Conservation (phyloP, 2,797 vertebrate species). For the Sebastes taczanowskii region DNA sequence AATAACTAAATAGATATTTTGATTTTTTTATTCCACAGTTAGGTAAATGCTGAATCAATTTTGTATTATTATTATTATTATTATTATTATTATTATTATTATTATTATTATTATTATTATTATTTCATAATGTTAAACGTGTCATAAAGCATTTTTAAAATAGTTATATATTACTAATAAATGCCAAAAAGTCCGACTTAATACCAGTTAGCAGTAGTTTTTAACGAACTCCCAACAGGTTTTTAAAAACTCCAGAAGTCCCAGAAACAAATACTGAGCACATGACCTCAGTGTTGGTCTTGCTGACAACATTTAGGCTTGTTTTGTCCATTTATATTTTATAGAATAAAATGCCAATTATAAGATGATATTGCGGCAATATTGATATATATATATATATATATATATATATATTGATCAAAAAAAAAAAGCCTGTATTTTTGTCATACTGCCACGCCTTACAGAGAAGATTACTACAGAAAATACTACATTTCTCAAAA, state of each 20-base stretch:
- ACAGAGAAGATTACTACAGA: not conserved
- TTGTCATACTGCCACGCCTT: not conserved
- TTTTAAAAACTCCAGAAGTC: not conserved
- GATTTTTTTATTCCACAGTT: no score
- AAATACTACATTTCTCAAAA: not conserved
- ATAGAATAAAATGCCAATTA: not conserved
- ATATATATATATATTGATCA: no score
- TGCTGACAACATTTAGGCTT: not conserved
- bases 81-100: no score
- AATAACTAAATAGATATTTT: no score
- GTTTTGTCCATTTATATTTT: not conserved
- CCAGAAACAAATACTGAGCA: not conserved
- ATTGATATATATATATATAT: not conserved
- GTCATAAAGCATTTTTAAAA: not conserved
- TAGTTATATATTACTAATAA: not conserved
- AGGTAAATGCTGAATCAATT: no score
- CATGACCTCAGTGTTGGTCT: not conserved
- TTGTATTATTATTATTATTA: no score
- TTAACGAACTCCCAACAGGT: not conserved
- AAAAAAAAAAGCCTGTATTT: not conserved
- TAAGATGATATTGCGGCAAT: no score
- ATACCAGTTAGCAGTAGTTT: not conserved
- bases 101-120: no score
- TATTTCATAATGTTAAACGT: not conserved
- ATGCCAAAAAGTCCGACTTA: not conserved